phyloP scores from a whole-genome alignment of 1,140 invertebrate genomes.

The Cotesia chilonis region DNA sequence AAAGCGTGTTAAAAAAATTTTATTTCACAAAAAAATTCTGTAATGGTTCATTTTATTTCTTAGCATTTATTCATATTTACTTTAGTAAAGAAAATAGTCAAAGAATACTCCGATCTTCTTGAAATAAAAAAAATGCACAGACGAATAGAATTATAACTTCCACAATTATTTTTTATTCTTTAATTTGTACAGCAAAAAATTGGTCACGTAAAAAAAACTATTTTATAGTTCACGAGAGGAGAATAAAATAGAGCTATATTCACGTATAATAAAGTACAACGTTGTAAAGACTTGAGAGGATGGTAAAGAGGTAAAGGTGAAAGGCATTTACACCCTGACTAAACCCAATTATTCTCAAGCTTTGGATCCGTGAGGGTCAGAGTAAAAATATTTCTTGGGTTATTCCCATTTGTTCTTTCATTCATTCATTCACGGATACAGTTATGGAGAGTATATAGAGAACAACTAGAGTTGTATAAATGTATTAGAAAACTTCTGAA shows the following conservation, averaged over 20 bases:
- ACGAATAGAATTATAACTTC: too few relatives aligned
- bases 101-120: too few relatives aligned
- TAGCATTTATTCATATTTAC: too few relatives aligned
- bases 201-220: too few relatives aligned
- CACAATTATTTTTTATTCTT: too few relatives aligned
- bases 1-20: too few relatives aligned
- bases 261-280: neutral
- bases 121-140: too few relatives aligned
- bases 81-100: too few relatives aligned
- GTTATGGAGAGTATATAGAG: conserved; percentile 20
- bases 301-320: conserved; percentile 24
- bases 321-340: conserved; percentile 27
- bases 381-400: conserved; percentile 25
- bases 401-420: conserved; percentile 15
- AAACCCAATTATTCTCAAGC: conserved; percentile 39
- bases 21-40: too few relatives aligned
- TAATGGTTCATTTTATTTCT: too few relatives aligned
- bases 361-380: conserved; percentile 18
- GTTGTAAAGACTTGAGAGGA: neutral
- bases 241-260: neutral
- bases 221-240: neutral
- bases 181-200: too few relatives aligned
- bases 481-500: conserved; percentile 8
- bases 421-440: conserved; percentile 34
- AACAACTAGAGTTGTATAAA: neutral